Evolutionary conservation across 2,888 invertebrate species (phyloP).

Genomic region (Acanthosepion esculentum): DNA sequence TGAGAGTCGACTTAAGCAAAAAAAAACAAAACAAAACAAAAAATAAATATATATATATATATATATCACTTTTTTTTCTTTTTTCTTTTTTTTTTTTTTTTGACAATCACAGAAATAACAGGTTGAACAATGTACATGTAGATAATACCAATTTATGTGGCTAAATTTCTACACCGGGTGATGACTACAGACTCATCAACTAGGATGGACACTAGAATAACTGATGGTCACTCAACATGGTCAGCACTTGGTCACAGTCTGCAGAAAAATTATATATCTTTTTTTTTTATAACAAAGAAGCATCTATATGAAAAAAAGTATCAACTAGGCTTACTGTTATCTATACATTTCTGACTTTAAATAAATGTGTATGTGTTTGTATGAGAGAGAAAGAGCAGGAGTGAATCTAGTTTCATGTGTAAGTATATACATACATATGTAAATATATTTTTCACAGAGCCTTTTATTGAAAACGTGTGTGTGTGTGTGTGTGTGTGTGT

Average conservation of each 20-base stretch:
- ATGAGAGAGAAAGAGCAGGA: background rate
- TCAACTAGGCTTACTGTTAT: background rate
- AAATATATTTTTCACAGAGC: background rate
- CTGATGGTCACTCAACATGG: slow-evolving; percentile 21
- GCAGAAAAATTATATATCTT: background rate
- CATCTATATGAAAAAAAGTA: background rate
- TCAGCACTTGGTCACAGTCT: slow-evolving; percentile 33
- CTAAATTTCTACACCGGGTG: background rate
- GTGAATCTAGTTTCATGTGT: background rate
- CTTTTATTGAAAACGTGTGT: background rate
- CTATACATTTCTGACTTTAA: slow-evolving; percentile 6
- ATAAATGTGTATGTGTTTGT: background rate
- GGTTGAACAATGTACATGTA: background rate
- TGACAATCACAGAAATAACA: slow-evolving; percentile 10
- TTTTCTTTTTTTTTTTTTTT: background rate
- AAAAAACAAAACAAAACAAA: background rate
- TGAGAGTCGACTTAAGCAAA: background rate
- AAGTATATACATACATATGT: background rate
- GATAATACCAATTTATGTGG: background rate
- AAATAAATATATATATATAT: no score
- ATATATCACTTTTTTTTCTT: background rate
- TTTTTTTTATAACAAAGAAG: background rate
- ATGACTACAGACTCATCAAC: slow-evolving; percentile 13
- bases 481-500: background rate
- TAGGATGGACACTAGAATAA: slow-evolving; percentile 33